Base-by-base conservation (phyloP, 2,113 vertebrate species). In the Oryctolagus cuniculus region DNA sequence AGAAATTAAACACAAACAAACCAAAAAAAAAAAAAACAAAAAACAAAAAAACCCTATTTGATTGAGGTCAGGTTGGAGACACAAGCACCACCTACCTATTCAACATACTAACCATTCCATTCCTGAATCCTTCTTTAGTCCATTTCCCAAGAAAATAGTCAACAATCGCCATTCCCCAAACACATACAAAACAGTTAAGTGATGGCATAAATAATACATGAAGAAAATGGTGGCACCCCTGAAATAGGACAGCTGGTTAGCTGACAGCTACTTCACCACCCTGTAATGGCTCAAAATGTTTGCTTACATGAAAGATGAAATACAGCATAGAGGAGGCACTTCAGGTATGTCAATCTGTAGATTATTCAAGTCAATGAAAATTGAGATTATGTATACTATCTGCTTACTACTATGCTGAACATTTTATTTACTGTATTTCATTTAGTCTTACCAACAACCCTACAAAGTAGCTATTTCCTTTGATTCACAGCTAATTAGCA, bases 401-500 rank as follows among this genome's bases (percentile, higher is more conserved):
- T 74, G 31, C 63, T 78, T 73, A 44, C 70, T 77, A 55, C 75
- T 79, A 55, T 69, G 51, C 61, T 70, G 89, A 63, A 27, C 67
- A 86, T 67, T 73, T 79, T 61, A 90, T 1, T 74, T 72, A 61
- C 19, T 55, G 22, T 38, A 82, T 27, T 10, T 93, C 70, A 73
- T 34, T 58, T 87, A 86, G 77, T 83, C 24, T n/a, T 84, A 82
- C 24, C 38, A 87, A 78, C 8, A 77, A 53, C 29, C 49, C 36
- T 51, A 90, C 15, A 63, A n/a, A 19, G 22, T 53, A 49, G 11
- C 21, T 86, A 79, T 29, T 63, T 84, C 53, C 34, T 87, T 81
- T 88, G 34, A 38, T 74, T 93, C 77, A 93, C 9, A 77, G 31
- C 44, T 79, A 87, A 90, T 67, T 63, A 82, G 66, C 4, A 74